Evolutionary conservation across 2,113 vertebrate genomes (phyloP), one percentile per base, ranked within the genome.

Genomic region (Cinclus cinclus): DNA sequence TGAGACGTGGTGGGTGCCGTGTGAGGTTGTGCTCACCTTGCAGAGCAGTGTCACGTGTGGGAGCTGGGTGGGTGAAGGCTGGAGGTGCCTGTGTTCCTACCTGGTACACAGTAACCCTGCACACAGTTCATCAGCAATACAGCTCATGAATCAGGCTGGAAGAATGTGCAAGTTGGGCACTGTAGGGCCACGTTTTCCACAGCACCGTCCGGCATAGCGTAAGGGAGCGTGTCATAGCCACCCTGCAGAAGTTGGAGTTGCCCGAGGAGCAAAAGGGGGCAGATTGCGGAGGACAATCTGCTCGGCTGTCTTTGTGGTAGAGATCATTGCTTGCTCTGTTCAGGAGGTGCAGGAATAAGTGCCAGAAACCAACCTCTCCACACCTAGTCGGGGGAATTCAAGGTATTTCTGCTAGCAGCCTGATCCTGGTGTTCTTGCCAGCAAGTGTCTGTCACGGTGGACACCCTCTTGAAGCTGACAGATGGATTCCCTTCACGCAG

Each of bases 201-300:
- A 76, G 64, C 42, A 41, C 17, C 0, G 0, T 46, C 35, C 5
- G 1, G 59, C 22, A 1, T 2, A 24, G 56, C 0, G 0, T 22
- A 3, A 35, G 24, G 53, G 30, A 70, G 30, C 17, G 20, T 41
- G 30, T 76, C 11, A 0, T 11, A 5, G 27, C 77, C 9, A 0
- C 30, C 14, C 0, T 14, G 55, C 60, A 39, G 17, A 50, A 67
- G 49, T 47, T 58, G 7, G 21, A 62, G 27, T 55, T 67, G 13
- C 53, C 37, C 30, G 33, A 87, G 52, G 52, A 74, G 47, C 52
- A 60, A 13, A 62, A 47, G 10, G 33, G 18, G 24, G 15, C 46
- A 63, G 25, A 49, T 82, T 46, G 4, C 37, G 42, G 64, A 47
- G 55, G 49, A 46, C 77, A 73, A 46, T n/a, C 37, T 46, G 31